Evolutionary conservation across 2,888 invertebrate species (phyloP).

Genomic region (Portevinia maculata): DNA sequence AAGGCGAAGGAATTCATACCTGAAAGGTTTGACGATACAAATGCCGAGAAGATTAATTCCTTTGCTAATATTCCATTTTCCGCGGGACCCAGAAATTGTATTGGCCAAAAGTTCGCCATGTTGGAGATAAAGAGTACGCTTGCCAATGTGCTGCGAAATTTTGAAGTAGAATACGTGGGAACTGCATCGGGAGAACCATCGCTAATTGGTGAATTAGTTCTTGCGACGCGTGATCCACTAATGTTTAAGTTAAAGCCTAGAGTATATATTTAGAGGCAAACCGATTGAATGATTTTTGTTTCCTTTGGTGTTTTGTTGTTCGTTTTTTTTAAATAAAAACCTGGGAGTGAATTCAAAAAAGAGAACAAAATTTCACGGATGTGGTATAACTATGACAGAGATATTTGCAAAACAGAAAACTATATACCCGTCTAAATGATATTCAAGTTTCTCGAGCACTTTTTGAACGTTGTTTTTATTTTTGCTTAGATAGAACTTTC

Average conservation of each 20-base stretch:
- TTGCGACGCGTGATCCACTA: constrained; percentile 80
- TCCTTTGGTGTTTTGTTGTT: no score
- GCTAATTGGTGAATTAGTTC: constrained; percentile 80
- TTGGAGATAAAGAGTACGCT: constrained; percentile 81
- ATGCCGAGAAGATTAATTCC: constrained; percentile 80
- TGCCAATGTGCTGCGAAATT: constrained; percentile 80
- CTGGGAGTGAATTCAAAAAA: no score
- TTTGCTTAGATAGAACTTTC: no score
- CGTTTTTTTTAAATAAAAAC: no score
- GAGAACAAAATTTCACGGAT: no score
- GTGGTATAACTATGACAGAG: no score
- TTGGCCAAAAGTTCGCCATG: constrained; percentile 82
- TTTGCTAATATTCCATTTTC: constrained; percentile 82
- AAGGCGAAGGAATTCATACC: constrained; percentile 80
- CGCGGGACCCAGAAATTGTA: constrained; percentile 82
- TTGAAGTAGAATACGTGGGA: constrained; percentile 78
- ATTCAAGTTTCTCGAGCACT: no score
- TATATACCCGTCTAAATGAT: no score
- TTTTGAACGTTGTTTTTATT: no score
- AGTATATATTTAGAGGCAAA: constrained; percentile 70
- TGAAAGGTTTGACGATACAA: constrained; percentile 81
- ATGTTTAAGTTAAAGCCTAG: constrained; percentile 80
- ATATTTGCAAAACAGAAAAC: no score
- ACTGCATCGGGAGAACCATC: constrained; percentile 76
- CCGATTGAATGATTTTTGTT: no score